These are phyloP conservation scores for Fulmarus glacialis DNA, from an alignment of 2,113 vertebrate species.

Conservation along the genomic window DNA sequence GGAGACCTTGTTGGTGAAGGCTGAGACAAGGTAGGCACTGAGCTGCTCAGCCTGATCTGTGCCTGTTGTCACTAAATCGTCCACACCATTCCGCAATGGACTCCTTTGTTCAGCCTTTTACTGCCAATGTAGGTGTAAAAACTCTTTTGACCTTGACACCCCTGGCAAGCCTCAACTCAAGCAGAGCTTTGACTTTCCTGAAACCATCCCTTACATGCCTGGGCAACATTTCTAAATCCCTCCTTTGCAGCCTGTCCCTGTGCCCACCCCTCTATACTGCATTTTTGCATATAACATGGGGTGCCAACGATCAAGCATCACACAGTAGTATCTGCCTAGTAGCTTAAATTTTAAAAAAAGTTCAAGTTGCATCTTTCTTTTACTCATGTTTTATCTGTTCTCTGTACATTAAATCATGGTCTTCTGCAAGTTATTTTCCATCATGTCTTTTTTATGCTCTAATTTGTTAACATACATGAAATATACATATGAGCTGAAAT, in stretches of 20 bases:
- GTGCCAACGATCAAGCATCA: neutral
- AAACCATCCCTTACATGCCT: neutral
- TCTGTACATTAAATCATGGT: neutral
- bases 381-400: neutral
- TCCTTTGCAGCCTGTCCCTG: neutral
- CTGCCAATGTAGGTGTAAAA: neutral
- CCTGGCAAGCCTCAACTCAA: neutral
- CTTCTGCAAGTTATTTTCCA: neutral
- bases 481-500: neutral
- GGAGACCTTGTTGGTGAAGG: neutral
- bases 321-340: neutral
- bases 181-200: neutral
- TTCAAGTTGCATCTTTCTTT: neutral
- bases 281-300: rapidly evolving
- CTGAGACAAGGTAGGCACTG: neutral
- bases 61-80: neutral
- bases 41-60: neutral
- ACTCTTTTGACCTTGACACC: neutral
- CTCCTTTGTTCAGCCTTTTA: neutral
- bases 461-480: neutral
- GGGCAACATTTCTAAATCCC: neutral
- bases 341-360: neutral
- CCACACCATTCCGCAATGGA: neutral
- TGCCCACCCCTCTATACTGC: neutral
- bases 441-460: neutral